A percentile compares a stretch with the other conserved stretches of the same genome.
phyloP scores from a whole-genome alignment of 2,113 vertebrate genomes.

The Thermophis baileyi region DNA sequence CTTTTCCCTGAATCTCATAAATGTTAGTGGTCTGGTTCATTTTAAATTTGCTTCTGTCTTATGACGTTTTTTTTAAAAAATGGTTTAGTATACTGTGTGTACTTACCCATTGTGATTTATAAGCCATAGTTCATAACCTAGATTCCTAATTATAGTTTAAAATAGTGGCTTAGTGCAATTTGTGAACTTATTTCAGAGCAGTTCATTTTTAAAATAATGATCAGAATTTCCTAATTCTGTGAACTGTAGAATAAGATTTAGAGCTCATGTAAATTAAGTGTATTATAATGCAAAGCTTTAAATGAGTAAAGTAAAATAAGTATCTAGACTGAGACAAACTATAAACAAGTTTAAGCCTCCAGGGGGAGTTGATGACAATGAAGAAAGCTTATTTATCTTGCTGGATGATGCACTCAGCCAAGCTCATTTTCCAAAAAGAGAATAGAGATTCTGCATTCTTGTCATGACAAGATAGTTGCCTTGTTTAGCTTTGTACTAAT shows the following conservation, averaged over 20 bases:
- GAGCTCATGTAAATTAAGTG: neutral
- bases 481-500: neutral
- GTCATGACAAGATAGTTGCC: neutral
- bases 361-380: neutral
- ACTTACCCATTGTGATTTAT: neutral
- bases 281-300: neutral
- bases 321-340: neutral
- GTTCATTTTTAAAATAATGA: neutral
- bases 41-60: neutral
- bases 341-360: neutral
- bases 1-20: neutral
- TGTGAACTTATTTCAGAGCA: neutral
- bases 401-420: neutral
- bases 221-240: neutral
- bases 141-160: neutral
- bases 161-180: neutral
- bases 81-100: neutral
- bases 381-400: neutral
- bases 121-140: neutral
- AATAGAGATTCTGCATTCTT: neutral
- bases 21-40: neutral
- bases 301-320: neutral
- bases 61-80: neutral
- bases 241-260: neutral
- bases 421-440: neutral